Evolutionary conservation across 1,140 invertebrate genomes (phyloP), one percentile per base, ranked within the genome.

Genomic region (Acromyrmex heyeri): DNA sequence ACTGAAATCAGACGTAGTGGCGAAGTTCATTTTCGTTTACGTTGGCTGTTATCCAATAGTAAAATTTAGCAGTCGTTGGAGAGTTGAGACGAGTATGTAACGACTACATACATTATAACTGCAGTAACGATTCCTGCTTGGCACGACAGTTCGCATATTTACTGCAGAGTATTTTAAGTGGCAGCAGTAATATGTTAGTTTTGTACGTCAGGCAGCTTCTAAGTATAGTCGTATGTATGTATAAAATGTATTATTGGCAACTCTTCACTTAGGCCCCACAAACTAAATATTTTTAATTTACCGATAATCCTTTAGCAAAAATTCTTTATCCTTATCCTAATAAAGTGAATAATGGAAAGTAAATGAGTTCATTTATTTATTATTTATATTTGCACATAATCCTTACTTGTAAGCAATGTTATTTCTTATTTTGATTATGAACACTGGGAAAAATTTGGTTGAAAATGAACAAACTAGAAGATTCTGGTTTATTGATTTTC

Each of bases 41-140:
- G 24, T 30, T 85, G 86, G 73, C 82, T 34, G 30, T 3, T 38
- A 59, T 88, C 72, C 53, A 87, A 78, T 34, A 24, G 34, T 59
- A 61, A 57, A 83, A 64, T 72, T 86, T 78, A 86, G 72, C 24
- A 48, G 27, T 48, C 44, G 59, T 64, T 27, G 16, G 44, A 53
- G 34, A 55, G 50, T 82, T 62, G n/a, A 44, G 24, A 70, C 4
- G 16, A 76, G 8, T 65, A 30, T 53, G 61, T 86, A 78, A 75
- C 34, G 62, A 18, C 65, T 77, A 86, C 57, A 88, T 86, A 86
- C 57, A 90, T 86, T 86, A 89, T 87, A 85, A 87, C 82, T 73
- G 76, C 72, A 88, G 50, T 27, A 78, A 86, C 67, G 18, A 87
- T 83, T 53, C 53, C 67, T 62, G n/a, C 44, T 75, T 85, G 86